Base-by-base conservation (phyloP, 2,797 vertebrate genomes). In the Coranthus polyacanthus region DNA sequence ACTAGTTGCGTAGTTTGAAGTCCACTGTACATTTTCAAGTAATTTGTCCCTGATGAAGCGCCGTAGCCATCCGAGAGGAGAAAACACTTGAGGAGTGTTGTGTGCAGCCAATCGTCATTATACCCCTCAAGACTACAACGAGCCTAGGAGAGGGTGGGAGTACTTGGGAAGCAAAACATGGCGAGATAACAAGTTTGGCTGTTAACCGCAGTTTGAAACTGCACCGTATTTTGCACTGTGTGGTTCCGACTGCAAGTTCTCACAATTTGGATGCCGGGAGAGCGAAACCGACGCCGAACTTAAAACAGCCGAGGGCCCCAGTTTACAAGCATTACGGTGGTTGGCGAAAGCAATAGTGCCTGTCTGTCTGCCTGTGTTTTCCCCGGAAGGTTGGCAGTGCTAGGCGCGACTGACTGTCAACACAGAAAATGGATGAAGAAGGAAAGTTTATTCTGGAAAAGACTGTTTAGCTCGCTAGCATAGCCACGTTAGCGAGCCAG, bases 381-480 rank as follows among this genome's bases (percentile, higher is more conserved):
- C 68, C 83, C 77, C 80, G 75, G 87, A 81, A 84, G 89, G 85
- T 61, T 90, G 90, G 87, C 88, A 77, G 72, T 80, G 78, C 89
- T 79, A 78, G 90, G 89, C 86, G 87, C 90, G 86, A 87, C 88
- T 90, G 86, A 87, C 88, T 90, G 91, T 90, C 88, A 90, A 88
- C 84, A 78, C 75, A 73, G 76, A 84, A 87, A 82, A 87, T 85
- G 89, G 86, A 86, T 44, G 80, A 75, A 82, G 74, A 68, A 71
- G 77, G 84, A 87, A 92, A 92, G 88, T 90, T 90, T 76, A 68
- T 72, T 55, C 24, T 55, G 75, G 62, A 75, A 63, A 68, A 58
- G 34, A 68, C 45, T 17, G 7, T 61, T 69, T 82, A 77, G 83
- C 61, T 37, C 38, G 53, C 34, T 81, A 86, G 76, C 69, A 50